Evolutionary conservation across 2,888 invertebrate species (phyloP).

Genomic region (Lypha dubia): DNA sequence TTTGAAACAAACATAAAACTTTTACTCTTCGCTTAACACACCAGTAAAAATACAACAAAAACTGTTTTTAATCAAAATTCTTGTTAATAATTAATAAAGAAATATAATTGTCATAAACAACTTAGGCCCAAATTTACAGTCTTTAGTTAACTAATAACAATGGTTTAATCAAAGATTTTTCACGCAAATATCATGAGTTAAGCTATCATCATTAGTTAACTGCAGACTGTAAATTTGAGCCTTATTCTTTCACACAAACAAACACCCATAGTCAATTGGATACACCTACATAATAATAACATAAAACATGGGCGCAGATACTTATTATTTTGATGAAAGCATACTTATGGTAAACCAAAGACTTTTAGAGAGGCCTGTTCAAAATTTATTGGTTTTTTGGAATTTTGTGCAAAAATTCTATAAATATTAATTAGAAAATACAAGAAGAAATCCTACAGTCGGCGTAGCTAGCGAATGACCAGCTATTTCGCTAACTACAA

Average conservation of each 20-base stretch:
- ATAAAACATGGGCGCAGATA: conserved; percentile 3
- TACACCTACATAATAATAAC: conserved; percentile 1
- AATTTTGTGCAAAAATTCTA: not conserved
- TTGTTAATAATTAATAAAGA: conserved; percentile 82
- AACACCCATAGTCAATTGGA: not conserved
- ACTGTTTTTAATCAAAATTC: conserved; percentile 82
- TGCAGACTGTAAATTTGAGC: too few relatives aligned
- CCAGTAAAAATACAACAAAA: conserved; percentile 15
- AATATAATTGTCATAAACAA: conserved; percentile 70
- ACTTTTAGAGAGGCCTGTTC: not conserved
- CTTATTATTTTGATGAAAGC: not conserved
- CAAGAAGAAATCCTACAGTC: not conserved
- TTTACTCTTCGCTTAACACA: conserved; percentile 3
- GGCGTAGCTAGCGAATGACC: too few relatives aligned
- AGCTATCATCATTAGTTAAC: too few relatives aligned
- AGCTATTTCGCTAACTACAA: too few relatives aligned
- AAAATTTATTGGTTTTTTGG: not conserved
- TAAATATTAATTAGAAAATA: too few relatives aligned
- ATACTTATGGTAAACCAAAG: not conserved
- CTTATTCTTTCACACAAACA: conserved; percentile 9
- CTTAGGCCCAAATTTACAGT: too few relatives aligned
- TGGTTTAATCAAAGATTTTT: too few relatives aligned
- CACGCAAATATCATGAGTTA: too few relatives aligned
- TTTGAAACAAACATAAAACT: conserved; percentile 12
- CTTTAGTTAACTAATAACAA: too few relatives aligned